Base-by-base conservation (phyloP, 2,888 invertebrate species). In the Drosophila austrosaltans region DNA sequence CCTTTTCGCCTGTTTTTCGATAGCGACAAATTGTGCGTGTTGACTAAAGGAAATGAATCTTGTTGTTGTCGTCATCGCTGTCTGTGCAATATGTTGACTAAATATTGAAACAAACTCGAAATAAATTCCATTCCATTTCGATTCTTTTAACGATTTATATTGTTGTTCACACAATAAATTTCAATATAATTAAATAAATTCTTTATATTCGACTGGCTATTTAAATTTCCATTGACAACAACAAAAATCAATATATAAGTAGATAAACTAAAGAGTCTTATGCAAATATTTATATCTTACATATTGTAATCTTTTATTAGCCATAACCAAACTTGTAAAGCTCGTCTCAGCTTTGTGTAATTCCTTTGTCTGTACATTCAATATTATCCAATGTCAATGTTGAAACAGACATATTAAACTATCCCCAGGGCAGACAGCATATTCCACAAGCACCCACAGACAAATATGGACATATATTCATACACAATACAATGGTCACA, bases 21-120 rank as follows among this genome's bases (percentile, higher is more conserved):
- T 79, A 87, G 82, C 84, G 82, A 82, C 87, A 85, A 85, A 81
- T 87, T 85, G 85, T 85, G 85, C 87, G 85, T 87, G 87, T 82
- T 87, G 85, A 82, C 85, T 81, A 75, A 76, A 77, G 85, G 85
- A 85, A 87, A 85, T 85, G 87, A 85, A 81, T 84, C 81, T 76
- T 82, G 79, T 25, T 48, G 48, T 22, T 8, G 44, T 16, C 12
- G 20, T 20, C 44, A 44, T 44, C 20, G 44, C 20, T 56, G 56
- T 78, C 76, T 77, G 25, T 81, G 79, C 75, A 86, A 83, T 81
- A 79, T 83, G 81, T 83, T 79, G 81, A 72, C 76, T 81, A 86
- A 83, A 83, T 83, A 86, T 86, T 77, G 83, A 81, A 86, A 86
- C 60, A 60, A 20, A 63, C 61, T 61, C 53, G 44, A 59, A 39